Conservation (phyloP, 2,888 invertebrate species). For the Nomada ruficornis region DNA sequence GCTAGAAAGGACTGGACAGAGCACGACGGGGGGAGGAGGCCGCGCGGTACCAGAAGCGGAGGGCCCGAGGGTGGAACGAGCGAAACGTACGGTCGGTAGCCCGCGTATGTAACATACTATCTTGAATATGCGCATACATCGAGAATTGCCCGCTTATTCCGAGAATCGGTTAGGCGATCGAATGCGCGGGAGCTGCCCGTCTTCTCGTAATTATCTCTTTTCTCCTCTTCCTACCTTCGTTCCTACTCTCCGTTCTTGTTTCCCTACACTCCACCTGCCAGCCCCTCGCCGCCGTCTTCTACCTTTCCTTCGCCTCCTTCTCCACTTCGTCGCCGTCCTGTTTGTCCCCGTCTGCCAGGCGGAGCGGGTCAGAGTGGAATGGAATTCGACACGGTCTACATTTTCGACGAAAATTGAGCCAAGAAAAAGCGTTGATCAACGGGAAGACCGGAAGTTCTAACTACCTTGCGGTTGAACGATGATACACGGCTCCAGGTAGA, state of each 20-base stretch:
- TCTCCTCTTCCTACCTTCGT: slow-evolving; percentile 75
- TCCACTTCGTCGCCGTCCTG: neutral
- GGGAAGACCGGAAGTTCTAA: slow-evolving; percentile 55
- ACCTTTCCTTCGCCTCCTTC: neutral
- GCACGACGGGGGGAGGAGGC: slow-evolving; percentile 44
- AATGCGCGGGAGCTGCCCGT: slow-evolving; percentile 82
- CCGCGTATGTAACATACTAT: slow-evolving; percentile 84
- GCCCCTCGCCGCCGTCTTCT: neutral
- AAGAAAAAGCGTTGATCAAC: slow-evolving; percentile 57
- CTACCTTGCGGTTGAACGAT: slow-evolving; percentile 52
- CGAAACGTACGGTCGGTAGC: slow-evolving; percentile 80
- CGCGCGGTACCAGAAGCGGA: slow-evolving; percentile 47
- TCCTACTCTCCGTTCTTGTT: slow-evolving; percentile 49
- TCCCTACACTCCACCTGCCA: slow-evolving; percentile 8
- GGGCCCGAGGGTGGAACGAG: slow-evolving; percentile 68
- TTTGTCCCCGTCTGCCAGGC: slow-evolving; percentile 1
- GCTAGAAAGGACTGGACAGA: slow-evolving; percentile 47
- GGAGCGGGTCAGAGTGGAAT: slow-evolving; percentile 14
- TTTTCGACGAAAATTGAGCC: slow-evolving; percentile 21
- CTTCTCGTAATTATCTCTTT: slow-evolving; percentile 83
- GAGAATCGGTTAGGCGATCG: slow-evolving; percentile 82
- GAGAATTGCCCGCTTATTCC: slow-evolving; percentile 80
- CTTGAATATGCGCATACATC: slow-evolving; percentile 84
- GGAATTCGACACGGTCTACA: slow-evolving; percentile 35
- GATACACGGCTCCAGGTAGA: slow-evolving; percentile 52